A percentile compares a stretch with the other conserved stretches of the same genome.
phyloP scores from a whole-genome alignment of 2,797 vertebrate genomes.

The Synanceia verrucosa region DNA sequence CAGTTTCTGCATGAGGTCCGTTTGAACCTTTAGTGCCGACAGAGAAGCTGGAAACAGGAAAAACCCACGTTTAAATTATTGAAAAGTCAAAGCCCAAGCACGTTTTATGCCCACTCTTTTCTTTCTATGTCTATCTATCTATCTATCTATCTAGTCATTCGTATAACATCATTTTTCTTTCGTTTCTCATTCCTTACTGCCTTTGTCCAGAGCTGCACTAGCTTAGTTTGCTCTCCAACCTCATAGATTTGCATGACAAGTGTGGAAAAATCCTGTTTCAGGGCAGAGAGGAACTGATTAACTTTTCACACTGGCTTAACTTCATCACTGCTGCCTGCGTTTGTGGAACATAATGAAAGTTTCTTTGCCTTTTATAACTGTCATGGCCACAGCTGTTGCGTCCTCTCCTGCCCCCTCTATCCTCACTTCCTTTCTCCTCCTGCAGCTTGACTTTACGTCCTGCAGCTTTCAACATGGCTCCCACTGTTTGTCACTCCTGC shows the following conservation, averaged over 20 bases:
- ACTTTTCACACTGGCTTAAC: conserved; percentile 9
- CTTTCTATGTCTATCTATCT: no score
- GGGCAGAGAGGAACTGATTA: background rate
- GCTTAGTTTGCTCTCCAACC: background rate
- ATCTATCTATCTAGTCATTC: background rate
- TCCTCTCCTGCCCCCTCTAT: conserved; percentile 1
- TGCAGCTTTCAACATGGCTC: background rate
- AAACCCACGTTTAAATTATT: background rate
- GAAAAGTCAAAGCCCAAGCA: background rate
- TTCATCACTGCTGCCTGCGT: background rate
- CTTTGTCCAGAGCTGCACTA: background rate
- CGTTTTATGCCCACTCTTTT: no score
- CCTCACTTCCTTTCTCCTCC: background rate
- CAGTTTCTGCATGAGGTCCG: conserved; percentile 4
- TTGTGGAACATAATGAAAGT: background rate
- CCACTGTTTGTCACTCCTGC: background rate
- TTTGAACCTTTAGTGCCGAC: background rate
- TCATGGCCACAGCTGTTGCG: background rate
- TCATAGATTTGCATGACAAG: background rate
- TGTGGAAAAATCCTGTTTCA: background rate
- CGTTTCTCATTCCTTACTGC: background rate
- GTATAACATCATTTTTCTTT: background rate
- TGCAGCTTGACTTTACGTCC: conserved; percentile 1
- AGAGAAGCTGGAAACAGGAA: background rate
- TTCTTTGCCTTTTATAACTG: background rate